Conservation (phyloP, 2,888 invertebrate species). For the Pteria penguin region DNA sequence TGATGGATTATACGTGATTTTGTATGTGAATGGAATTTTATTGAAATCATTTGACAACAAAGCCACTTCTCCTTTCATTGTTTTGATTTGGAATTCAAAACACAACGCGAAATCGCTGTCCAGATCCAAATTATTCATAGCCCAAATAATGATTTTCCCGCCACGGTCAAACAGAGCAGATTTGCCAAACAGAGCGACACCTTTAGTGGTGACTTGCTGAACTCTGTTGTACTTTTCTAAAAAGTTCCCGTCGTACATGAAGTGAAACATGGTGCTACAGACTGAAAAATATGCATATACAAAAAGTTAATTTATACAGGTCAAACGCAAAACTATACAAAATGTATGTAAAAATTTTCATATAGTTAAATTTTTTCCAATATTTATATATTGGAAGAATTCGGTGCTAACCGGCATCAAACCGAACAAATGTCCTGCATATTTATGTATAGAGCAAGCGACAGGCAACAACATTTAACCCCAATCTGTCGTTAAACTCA, state of each 20-base stretch:
- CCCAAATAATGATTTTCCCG: constrained; percentile 58
- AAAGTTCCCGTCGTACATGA: constrained; percentile 58
- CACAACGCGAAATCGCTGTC: constrained; percentile 58
- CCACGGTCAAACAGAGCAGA: constrained; percentile 58
- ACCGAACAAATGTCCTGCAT: too few relatives aligned
- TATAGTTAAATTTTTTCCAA: too few relatives aligned
- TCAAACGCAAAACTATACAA: too few relatives aligned
- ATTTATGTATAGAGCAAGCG: too few relatives aligned
- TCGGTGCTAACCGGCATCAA: too few relatives aligned
- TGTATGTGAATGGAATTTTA: constrained; percentile 52
- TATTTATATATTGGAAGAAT: too few relatives aligned
- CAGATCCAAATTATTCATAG: constrained; percentile 60
- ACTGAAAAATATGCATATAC: constrained; percentile 38
- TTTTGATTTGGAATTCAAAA: constrained; percentile 59
- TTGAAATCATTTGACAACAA: constrained; percentile 57
- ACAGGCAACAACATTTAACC: too few relatives aligned
- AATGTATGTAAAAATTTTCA: too few relatives aligned
- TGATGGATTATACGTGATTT: constrained; percentile 52
- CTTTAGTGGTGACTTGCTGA: constrained; percentile 53
- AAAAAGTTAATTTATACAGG: too few relatives aligned
- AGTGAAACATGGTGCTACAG: constrained; percentile 61
- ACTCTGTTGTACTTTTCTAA: constrained; percentile 59
- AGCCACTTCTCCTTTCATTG: constrained; percentile 54
- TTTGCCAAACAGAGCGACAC: constrained; percentile 54
- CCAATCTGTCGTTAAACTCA: too few relatives aligned